These are phyloP conservation scores for Platycheirus albimanus DNA, from an alignment of 2,888 invertebrate species.

Conservation along the genomic window DNA sequence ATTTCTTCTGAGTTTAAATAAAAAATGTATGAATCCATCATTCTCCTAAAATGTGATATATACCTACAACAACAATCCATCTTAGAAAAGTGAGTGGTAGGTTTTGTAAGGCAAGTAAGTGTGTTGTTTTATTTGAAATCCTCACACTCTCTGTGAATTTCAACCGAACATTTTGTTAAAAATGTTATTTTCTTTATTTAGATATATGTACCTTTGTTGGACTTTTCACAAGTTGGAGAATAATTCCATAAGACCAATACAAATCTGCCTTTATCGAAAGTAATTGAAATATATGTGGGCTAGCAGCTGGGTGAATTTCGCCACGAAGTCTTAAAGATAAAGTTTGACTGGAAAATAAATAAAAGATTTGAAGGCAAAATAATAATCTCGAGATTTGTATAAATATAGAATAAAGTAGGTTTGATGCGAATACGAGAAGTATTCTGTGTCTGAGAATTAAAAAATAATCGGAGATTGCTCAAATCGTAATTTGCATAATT, in stretches of 20 bases:
- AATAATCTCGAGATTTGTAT: too few species aligned
- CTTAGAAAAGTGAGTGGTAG: slow-evolving; percentile 12
- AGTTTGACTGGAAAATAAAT: too few species aligned
- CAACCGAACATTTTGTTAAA: slow-evolving; percentile 41
- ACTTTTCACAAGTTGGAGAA: too few species aligned
- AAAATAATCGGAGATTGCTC: too few species aligned
- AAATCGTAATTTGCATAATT: too few species aligned
- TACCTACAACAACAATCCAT: slow-evolving; percentile 25
- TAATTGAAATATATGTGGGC: neutral
- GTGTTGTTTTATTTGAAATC: neutral
- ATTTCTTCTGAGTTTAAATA: neutral
- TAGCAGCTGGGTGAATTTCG: neutral
- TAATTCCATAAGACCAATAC: neutral
- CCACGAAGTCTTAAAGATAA: too few species aligned
- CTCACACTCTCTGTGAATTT: slow-evolving; percentile 27
- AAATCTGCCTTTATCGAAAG: neutral
- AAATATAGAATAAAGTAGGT: too few species aligned
- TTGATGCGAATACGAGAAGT: too few species aligned
- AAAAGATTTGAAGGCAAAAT: too few species aligned
- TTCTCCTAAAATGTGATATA: slow-evolving; percentile 15
- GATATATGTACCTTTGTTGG: neutral
- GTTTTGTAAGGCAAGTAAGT: slow-evolving; percentile 11
- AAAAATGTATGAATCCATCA: slow-evolving; percentile 24
- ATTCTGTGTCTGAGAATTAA: too few species aligned
- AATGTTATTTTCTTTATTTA: neutral